Conservation (phyloP, 2,888 invertebrate genomes). For the Anoncus sp. region DNA sequence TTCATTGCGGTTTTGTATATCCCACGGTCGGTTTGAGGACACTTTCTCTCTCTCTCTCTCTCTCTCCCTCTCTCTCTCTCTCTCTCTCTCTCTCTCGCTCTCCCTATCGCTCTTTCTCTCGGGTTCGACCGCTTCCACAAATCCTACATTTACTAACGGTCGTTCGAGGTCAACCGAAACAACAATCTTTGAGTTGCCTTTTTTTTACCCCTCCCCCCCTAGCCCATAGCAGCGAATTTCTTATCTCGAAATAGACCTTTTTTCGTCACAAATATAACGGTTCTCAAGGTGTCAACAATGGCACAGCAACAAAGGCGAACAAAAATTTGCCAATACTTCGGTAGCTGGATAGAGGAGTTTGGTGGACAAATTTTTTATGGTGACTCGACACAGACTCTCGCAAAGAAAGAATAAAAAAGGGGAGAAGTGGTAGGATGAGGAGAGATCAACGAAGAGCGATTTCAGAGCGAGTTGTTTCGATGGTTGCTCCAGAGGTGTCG, state of each 20-base stretch:
- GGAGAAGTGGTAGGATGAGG: constrained; percentile 38
- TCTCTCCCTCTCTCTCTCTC: constrained; percentile 3
- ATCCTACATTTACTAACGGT: not conserved
- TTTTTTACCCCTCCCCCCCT: not conserved
- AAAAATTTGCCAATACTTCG: too few species aligned
- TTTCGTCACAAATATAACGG: too few species aligned
- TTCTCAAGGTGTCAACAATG: too few species aligned
- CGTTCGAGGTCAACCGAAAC: not conserved
- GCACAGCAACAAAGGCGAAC: too few species aligned
- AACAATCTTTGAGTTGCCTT: not conserved
- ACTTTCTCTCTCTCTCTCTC: not conserved
- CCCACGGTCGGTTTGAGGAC: constrained; percentile 26
- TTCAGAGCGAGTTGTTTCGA: constrained; percentile 60
- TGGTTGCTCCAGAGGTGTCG: constrained; percentile 55
- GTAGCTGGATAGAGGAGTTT: too few species aligned
- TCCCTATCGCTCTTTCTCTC: not conserved
- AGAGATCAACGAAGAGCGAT: constrained; percentile 19
- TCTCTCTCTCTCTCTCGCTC: constrained; percentile 8
- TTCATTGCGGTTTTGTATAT: constrained; percentile 31
- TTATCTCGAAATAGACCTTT: not conserved
- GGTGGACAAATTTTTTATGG: too few species aligned
- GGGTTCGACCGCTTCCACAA: not conserved
- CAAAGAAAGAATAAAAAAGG: constrained; percentile 20
- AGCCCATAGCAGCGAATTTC: too few species aligned
- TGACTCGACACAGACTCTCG: too few species aligned